Evolutionary conservation across 1,140 invertebrate species (phyloP).

Genomic region (Tetranychus urticae): DNA sequence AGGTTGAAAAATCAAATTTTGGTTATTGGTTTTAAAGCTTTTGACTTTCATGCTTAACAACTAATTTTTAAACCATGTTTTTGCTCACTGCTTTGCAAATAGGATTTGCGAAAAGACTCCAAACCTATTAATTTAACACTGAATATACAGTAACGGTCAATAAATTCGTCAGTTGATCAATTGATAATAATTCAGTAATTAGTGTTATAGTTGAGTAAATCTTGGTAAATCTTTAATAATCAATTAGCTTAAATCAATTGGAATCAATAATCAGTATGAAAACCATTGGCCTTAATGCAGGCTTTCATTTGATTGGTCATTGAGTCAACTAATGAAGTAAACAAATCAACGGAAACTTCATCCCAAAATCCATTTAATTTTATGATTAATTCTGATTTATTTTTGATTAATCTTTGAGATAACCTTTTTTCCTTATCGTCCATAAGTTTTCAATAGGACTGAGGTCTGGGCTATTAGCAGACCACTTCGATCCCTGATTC

Average conservation of each 20-base stretch:
- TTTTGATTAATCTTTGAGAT: neutral
- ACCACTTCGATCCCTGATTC: neutral
- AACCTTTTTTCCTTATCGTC: neutral
- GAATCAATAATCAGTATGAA: neutral
- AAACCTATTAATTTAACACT: too few species aligned
- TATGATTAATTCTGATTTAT: neutral
- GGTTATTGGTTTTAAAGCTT: too few species aligned
- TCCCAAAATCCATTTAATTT: neutral
- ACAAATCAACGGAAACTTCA: neutral
- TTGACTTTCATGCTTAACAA: too few species aligned
- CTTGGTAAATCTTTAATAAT: too few species aligned
- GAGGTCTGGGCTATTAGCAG: neutral
- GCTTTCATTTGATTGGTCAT: neutral
- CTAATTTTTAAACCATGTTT: too few species aligned
- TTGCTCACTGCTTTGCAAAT: too few species aligned
- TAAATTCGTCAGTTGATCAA: too few species aligned
- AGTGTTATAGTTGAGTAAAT: too few species aligned
- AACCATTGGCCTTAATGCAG: neutral
- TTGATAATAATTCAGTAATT: too few species aligned
- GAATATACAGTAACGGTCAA: too few species aligned
- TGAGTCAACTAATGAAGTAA: neutral
- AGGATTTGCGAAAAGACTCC: too few species aligned
- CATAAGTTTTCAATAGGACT: conserved; percentile 1
- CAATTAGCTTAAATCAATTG: neutral
- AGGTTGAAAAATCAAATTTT: too few species aligned